phyloP scores from a whole-genome alignment of 2,113 vertebrate species.

The Odobenus rosmarus region DNA sequence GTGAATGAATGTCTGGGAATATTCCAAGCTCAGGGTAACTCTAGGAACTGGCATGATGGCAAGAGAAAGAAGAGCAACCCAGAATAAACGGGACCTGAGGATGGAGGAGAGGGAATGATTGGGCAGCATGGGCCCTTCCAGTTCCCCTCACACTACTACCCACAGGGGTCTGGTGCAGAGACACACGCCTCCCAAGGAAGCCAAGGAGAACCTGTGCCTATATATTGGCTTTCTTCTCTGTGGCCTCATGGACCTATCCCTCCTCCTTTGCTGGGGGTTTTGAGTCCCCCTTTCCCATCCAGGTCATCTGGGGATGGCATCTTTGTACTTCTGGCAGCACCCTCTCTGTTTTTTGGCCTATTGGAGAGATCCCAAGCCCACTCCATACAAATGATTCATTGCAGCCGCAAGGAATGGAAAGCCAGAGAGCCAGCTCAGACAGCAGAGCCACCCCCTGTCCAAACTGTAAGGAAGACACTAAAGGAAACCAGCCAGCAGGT shows the following conservation, averaged over 20 bases:
- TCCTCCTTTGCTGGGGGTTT: background rate
- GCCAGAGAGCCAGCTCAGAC: background rate
- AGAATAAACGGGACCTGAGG: background rate
- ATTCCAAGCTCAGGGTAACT: background rate
- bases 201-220: background rate
- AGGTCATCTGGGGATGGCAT: background rate
- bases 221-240: background rate
- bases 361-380: conserved; percentile 37
- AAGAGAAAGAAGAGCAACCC: background rate
- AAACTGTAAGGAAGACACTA: background rate
- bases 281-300: background rate
- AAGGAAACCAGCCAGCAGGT: background rate
- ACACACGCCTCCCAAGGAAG: background rate
- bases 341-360: conserved; percentile 12
- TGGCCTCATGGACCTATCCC: background rate
- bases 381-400: conserved; percentile 14
- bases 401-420: conserved; percentile 43
- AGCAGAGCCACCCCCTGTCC: background rate
- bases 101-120: background rate
- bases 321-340: background rate
- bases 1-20: background rate
- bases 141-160: background rate
- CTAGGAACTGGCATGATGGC: background rate
- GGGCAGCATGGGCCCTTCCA: background rate
- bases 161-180: background rate